phyloP scores from a whole-genome alignment of 2,113 vertebrate genomes.

The Nematolebias whitei region DNA sequence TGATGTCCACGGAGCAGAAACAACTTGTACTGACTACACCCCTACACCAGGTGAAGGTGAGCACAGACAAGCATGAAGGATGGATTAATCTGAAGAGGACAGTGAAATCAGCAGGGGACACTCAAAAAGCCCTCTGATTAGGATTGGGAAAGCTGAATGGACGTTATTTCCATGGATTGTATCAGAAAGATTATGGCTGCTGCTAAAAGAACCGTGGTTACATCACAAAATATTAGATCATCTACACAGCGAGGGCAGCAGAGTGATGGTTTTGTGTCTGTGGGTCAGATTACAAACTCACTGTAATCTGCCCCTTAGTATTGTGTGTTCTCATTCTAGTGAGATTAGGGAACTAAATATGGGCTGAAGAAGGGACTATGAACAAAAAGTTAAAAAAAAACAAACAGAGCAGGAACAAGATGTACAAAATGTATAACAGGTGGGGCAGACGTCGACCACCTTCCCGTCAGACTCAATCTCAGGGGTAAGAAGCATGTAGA shows the following conservation, averaged over 20 bases:
- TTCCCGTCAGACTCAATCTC: slow-evolving; percentile 22
- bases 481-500: slow-evolving; percentile 26
- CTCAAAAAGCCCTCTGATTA: slow-evolving; percentile 23
- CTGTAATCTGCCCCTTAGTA: slow-evolving; percentile 52
- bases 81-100: slow-evolving; percentile 6
- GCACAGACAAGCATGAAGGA: not conserved
- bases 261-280: slow-evolving; percentile 57
- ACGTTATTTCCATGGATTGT: slow-evolving; percentile 37
- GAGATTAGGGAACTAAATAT: slow-evolving; percentile 48
- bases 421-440: slow-evolving; percentile 15
- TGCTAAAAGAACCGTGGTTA: slow-evolving; percentile 32
- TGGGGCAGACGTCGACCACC: slow-evolving; percentile 1
- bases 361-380: slow-evolving; percentile 14
- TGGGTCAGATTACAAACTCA: slow-evolving; percentile 64
- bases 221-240: slow-evolving; percentile 43
- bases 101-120: slow-evolving; percentile 31
- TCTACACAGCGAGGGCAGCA: slow-evolving; percentile 20
- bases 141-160: slow-evolving; percentile 7
- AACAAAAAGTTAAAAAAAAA: slow-evolving; percentile 6
- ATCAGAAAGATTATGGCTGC: slow-evolving; percentile 33
- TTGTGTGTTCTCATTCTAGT: slow-evolving; percentile 37
- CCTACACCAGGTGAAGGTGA: not conserved
- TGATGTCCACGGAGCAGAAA: slow-evolving; percentile 11
- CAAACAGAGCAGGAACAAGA: slow-evolving; percentile 1
- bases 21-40: not conserved